Evolutionary conservation across 2,888 invertebrate species (phyloP), one percentile per base, ranked within the genome.

Genomic region (Drosophila lacicola): DNA sequence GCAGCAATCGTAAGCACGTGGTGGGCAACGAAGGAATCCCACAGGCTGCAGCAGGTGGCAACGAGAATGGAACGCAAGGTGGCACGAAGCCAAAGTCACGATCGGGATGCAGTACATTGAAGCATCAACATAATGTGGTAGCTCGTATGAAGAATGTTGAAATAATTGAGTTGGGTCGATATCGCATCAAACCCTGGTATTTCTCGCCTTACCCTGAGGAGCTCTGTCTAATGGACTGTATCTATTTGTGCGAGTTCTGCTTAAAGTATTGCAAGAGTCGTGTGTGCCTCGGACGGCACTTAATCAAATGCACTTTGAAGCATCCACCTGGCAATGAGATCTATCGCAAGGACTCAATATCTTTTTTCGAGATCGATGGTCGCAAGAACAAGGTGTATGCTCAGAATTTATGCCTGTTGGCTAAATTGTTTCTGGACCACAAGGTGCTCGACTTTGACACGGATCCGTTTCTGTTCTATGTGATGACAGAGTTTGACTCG

Each of bases 181-280:
- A 98, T 92, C 94, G 98, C 82, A 99, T 99, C 83, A 96, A 98
- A 88, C 99, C 99, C 0, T 99, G 99, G 99, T 99, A 99, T 93
- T 99, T 99, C 92, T 98, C 99, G 29, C 99, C 99, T 0, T 99
- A 99, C 92, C 99, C 99, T 9, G 97, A 98, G 95, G 97, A 97
- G 94, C 95, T 98, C 94, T 96, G 97, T 47, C 95, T 96, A 89
- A 93, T 97, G 85, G 94, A 95, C 2, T 98, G 98, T 92, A 98
- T 99, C 86, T 99, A 98, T 92, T 98, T 99, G 73, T 99, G 99
- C 93, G 99, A 99, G 94, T 99, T 98, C 92, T 99, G 99, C 93
- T 94, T 99, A 55, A 99, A 99, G 91, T 99, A 98, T 91, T 95
- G 98, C 84, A 99, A 98, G 92, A 98, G 98, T 94, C 94, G 96